Base-by-base conservation (phyloP, 2,797 vertebrate genomes). In the Esox masquinongy region DNA sequence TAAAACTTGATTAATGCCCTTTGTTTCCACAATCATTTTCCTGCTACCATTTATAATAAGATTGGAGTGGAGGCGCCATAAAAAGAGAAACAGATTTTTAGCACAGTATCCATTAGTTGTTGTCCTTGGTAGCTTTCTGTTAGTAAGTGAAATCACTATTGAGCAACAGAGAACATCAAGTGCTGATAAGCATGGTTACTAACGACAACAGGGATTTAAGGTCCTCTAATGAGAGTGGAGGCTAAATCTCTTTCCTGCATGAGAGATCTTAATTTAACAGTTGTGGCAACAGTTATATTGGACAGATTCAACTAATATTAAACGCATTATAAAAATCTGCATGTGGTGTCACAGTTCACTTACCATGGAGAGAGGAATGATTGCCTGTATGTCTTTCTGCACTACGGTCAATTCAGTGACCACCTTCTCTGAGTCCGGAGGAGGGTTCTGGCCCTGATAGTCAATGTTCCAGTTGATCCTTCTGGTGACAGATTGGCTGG, bases 391-490 rank as follows among this genome's bases (percentile, higher is more conserved):
- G 74, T 99, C 98, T 76, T 95, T 93, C 93, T 99, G 98, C 85
- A 99, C 97, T 76, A 98, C 98, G 0, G 96, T 98, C 86, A 99
- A 82, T 90, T 99, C 98, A 0, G 98, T 99, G 81, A 99, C 97
- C 0, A 96, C 98, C 89, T 98, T 96, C 86, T 99, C 98, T 0
- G 97, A 93, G 68, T 99, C 97, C 0, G 96, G 93, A 0, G 94
- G 92, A 0, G 97, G 95, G 51, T 94, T 95, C 64, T 95, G 95
- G 9, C 96, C 96, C 2, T 94, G 94, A 90, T 99, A 99, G 88
- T 99, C 98, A 0, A 99, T 94, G 88, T 99, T 97, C 98, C 98
- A 99, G 96, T 99, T 97, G 93, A 99, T 99, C 74, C 98, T 93
- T 15, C 98, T 93, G 0, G 97, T 99, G 82, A 99, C 98, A 0